Base-by-base conservation (phyloP, 2,888 invertebrate genomes). In the Poecilobothrus nobilitatus region DNA sequence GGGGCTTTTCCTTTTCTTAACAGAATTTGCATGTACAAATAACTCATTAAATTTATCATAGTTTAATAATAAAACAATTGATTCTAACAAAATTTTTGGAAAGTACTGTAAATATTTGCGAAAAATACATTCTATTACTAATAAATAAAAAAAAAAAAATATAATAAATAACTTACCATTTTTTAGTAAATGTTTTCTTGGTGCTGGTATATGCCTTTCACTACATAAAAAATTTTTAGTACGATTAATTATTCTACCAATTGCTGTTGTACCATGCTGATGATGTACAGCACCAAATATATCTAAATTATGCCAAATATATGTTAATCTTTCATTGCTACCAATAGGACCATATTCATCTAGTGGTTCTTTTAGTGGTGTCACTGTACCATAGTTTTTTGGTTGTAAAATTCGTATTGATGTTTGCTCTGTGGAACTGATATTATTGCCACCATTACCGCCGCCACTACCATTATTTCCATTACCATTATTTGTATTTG, bases 221-320 rank as follows among this genome's bases (percentile, higher is more conserved):
- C 78, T 78, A 71, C 80, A 80, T 63, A 80, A 76, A 44, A 80
- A 68, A 0, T 78, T 79, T 76, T 84, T 84, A 76, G 85, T 75
- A 77, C 84, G 78, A 81, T 84, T 85, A 80, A 84, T 77, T 77
- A 81, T 68, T 77, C 81, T 76, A 34, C 76, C 76, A 65, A 70
- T 33, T 73, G 78, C 76, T 75, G 79, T 72, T 78, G 80, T 78
- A 7, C 80, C 80, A 0, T 83, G 74, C 82, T 83, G 73, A 76
- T 79, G 82, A 72, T 85, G 85, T 70, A 86, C 86, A 15, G 86
- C 86, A 12, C 88, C 86, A 75, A 89, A 91, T 0, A 91, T 91
- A 78, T 92, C 91, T 72, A 93, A 83, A 72, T 90, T 89, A 66
- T 87, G 87, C 92, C 92, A 92, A 6, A 90, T 88, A 81, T 91